phyloP scores from a whole-genome alignment of 2,888 invertebrate genomes.

The Pristionchus entomophagus region DNA sequence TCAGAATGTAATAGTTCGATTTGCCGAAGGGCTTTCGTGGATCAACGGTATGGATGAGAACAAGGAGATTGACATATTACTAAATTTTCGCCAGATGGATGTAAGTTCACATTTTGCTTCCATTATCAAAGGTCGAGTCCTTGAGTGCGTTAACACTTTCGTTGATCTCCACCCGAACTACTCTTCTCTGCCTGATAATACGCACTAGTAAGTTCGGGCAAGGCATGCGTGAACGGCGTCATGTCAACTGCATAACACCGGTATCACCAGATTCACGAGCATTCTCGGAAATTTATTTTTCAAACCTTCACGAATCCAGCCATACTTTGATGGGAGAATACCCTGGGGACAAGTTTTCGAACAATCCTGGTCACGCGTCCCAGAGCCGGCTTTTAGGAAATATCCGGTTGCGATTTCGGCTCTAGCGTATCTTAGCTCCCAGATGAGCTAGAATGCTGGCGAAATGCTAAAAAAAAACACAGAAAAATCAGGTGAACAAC shows the following conservation, averaged over 20 bases:
- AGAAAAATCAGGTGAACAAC: not conserved
- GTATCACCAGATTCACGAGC: not conserved
- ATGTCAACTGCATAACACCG: not conserved
- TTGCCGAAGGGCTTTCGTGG: not conserved
- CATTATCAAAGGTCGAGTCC: not conserved
- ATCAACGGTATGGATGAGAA: not conserved
- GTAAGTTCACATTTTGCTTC: not conserved
- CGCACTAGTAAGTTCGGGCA: conserved; percentile 54
- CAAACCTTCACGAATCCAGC: too few species aligned
- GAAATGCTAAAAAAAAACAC: too few species aligned
- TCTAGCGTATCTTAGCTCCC: too few species aligned
- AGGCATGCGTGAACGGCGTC: too few species aligned
- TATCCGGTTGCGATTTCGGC: too few species aligned
- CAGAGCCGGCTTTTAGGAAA: too few species aligned
- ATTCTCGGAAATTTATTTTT: too few species aligned
- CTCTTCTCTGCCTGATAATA: conserved; percentile 55
- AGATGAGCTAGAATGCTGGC: too few species aligned
- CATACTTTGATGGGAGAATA: too few species aligned
- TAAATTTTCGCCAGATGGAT: not conserved
- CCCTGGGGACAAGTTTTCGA: too few species aligned
- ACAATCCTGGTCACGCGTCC: too few species aligned
- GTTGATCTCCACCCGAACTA: conserved; percentile 35
- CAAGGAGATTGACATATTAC: not conserved
- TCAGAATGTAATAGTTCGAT: not conserved
- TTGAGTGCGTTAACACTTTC: conserved; percentile 24